Conservation (phyloP, 1,140 invertebrate species). For the Aphelinus atriplicis region DNA sequence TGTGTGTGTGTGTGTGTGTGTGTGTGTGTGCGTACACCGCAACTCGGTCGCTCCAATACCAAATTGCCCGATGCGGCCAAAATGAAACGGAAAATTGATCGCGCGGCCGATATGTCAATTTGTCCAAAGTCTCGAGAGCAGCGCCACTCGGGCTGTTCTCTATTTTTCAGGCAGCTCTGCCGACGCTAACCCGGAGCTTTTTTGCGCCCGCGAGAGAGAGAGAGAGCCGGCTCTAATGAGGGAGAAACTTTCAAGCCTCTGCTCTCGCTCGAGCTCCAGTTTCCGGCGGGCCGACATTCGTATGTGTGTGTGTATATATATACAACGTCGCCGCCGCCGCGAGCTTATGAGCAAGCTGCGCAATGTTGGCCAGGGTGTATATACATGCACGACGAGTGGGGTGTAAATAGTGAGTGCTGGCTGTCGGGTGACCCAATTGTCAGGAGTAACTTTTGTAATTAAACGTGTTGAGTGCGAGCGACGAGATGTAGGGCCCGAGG, state of each 20-base stretch:
- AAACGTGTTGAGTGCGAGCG: too few relatives aligned
- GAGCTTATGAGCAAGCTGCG: too few relatives aligned
- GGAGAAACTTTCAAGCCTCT: slow-evolving; percentile 17
- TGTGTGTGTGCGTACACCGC: too few relatives aligned
- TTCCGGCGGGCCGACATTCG: not conserved
- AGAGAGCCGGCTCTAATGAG: slow-evolving; percentile 15
- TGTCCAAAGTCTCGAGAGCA: slow-evolving; percentile 22
- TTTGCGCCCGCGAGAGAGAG: not conserved
- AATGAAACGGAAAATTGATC: slow-evolving; percentile 41
- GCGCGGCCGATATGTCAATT: slow-evolving; percentile 28
- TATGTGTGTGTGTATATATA: not conserved
- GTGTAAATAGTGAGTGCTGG: too few relatives aligned
- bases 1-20: too few relatives aligned
- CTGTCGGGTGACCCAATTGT: too few relatives aligned
- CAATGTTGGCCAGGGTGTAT: too few relatives aligned
- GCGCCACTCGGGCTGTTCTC: slow-evolving; percentile 1
- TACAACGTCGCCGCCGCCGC: too few relatives aligned
- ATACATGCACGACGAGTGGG: too few relatives aligned
- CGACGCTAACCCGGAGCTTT: too few relatives aligned
- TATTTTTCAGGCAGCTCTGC: not conserved
- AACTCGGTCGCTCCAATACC: slow-evolving; percentile 15
- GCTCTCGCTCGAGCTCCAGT: not conserved
- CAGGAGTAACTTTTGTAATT: too few relatives aligned
- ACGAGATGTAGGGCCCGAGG: too few relatives aligned
- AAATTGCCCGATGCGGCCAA: slow-evolving; percentile 30